Base-by-base conservation (phyloP, 2,113 vertebrate genomes). In the Larimichthys polyactis region DNA sequence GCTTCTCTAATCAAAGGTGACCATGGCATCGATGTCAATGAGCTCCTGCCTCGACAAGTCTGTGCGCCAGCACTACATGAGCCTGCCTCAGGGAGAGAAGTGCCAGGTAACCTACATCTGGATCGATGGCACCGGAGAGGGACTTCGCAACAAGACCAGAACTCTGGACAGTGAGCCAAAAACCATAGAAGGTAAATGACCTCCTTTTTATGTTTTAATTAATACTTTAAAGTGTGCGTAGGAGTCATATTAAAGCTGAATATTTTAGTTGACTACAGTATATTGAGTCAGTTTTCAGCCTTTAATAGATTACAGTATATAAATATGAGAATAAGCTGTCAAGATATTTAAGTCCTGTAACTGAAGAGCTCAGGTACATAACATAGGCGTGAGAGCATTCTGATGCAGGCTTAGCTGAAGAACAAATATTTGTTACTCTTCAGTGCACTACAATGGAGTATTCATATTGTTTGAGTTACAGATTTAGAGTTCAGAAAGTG, bases 91-190 rank as follows among this genome's bases (percentile, higher is more conserved):
- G 81, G 94, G 93, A 0, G 82, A 67, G 0, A 75, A 60, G 70
- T 95, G 94, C 14, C 93, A 95, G 93, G 95, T 96, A 69, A 97
- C 96, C 14, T 97, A 97, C 36, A 91, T 97, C 19, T 97, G 96
- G 96, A 94, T 97, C 8, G 96, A 97, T 0, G 96, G 96, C 60
- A 95, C 89, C 0, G 96, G 96, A 0, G 94, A 95, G 66, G 93
- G 92, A 0, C 93, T 97, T 15, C 95, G 95, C 81, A 96, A 95
- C 86, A 94, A 93, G 86, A 96, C 95, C 4, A 75, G 84, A 6
- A 93, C 92, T 29, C 90, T 97, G 48, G 83, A 94, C 0, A 48
- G n/a, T 6, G 96, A 96, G 76, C 96, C 96, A 5, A 24, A 40
- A 4, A 70, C 66, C 48, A 59, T 92, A 17, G 29, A 76, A 0